phyloP scores from a whole-genome alignment of 2,888 invertebrate genomes.

The Nomada lathburiana region DNA sequence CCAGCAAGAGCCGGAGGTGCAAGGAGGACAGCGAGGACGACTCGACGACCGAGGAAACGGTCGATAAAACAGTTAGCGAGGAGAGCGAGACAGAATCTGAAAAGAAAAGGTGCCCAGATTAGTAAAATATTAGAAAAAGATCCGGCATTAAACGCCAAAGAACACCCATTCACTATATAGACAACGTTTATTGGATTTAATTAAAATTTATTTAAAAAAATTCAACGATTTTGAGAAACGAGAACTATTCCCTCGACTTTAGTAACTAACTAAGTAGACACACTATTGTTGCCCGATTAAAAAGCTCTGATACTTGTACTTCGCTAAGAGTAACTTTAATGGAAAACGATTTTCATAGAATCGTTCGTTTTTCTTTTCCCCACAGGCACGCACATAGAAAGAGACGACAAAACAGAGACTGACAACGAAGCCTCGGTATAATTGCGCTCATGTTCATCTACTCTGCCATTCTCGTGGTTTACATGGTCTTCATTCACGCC shows the following conservation, averaged over 20 bases:
- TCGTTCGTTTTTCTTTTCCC: constrained; percentile 32
- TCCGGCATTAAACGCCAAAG: background rate
- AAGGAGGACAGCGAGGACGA: constrained; percentile 72
- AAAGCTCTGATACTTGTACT: background rate
- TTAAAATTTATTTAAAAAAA: constrained; percentile 7
- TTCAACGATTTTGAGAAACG: background rate
- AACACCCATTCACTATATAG: background rate
- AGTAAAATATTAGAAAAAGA: background rate
- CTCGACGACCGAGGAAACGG: constrained; percentile 69
- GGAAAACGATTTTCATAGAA: background rate
- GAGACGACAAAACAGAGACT: constrained; percentile 82
- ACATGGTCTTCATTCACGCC: constrained; percentile 86
- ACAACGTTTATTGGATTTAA: background rate
- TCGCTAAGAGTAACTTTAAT: background rate
- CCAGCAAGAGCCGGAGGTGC: constrained; percentile 68
- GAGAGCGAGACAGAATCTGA: constrained; percentile 73
- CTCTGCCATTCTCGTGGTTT: constrained; percentile 86
- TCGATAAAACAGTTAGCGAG: constrained; percentile 69
- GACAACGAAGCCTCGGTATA: constrained; percentile 87
- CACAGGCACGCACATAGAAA: constrained; percentile 78
- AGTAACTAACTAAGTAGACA: no score
- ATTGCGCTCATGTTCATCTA: constrained; percentile 86
- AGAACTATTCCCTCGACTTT: no score
- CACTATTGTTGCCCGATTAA: no score
- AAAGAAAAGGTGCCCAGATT: constrained; percentile 66